A percentile compares a stretch with the other conserved stretches of the same genome.
These are phyloP conservation scores for Lycaena phlaeas DNA, from an alignment of 2,888 invertebrate genomes.

Conservation along the genomic window DNA sequence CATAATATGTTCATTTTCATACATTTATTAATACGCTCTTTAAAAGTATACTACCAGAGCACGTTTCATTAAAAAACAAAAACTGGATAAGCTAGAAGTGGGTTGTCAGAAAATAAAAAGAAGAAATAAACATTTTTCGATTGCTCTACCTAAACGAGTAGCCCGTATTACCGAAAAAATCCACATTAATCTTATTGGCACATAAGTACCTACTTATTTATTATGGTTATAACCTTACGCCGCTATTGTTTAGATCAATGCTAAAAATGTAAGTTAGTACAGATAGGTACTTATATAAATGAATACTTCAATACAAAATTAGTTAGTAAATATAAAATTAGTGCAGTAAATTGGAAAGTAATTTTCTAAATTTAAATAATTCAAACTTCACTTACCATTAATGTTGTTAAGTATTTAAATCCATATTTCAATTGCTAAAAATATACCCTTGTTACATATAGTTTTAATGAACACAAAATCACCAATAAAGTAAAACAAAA, in stretches of 20 bases:
- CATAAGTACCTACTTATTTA: no score
- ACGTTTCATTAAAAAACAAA: no score
- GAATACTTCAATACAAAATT: slow-evolving; percentile 2
- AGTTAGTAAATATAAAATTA: not conserved
- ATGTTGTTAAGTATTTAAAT: slow-evolving; percentile 15
- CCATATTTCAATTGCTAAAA: slow-evolving; percentile 15
- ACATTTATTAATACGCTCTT: no score
- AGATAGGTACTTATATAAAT: not conserved
- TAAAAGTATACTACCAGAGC: no score
- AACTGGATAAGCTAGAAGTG: no score
- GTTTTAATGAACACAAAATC: slow-evolving; percentile 9
- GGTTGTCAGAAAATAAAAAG: no score
- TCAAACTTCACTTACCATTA: slow-evolving; percentile 22
- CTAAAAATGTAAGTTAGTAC: not conserved
- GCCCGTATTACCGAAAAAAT: no score
- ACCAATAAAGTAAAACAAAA: slow-evolving; percentile 34
- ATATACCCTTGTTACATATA: slow-evolving; percentile 8
- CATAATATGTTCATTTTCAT: no score
- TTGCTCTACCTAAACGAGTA: no score
- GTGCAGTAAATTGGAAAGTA: slow-evolving; percentile 19
- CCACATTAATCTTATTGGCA: no score
- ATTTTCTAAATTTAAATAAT: slow-evolving; percentile 15
- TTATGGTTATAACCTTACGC: no score
- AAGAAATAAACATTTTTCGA: no score
- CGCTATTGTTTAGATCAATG: not conserved